Conservation (phyloP, 2,797 vertebrate species). For the Neomorphus geoffroyi region DNA sequence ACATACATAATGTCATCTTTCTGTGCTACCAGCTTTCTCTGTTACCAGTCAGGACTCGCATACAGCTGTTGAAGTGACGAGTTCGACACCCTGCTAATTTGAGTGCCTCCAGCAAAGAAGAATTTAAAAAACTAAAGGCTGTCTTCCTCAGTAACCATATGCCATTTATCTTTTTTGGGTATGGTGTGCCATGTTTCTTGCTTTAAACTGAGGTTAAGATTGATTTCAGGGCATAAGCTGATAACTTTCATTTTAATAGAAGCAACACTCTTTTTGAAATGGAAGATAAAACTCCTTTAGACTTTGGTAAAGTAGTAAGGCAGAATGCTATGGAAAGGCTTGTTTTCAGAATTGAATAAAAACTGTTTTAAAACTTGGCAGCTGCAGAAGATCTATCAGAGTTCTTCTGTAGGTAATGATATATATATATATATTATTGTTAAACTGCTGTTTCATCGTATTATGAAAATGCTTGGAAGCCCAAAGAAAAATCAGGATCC, state of each 20-base stretch:
- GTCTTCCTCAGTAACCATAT: background rate
- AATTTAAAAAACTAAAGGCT: constrained; percentile 90
- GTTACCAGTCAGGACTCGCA: fast-evolving
- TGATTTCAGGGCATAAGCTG: background rate
- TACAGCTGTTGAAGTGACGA: background rate
- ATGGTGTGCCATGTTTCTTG: background rate
- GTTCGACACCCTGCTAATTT: background rate
- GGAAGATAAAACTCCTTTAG: background rate
- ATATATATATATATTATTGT: background rate
- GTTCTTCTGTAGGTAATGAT: background rate
- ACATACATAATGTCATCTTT: background rate
- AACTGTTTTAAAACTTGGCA: background rate
- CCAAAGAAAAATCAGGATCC: background rate
- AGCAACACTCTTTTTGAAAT: background rate
- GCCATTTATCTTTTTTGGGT: background rate
- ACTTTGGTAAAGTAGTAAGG: background rate
- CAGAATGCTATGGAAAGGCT: background rate
- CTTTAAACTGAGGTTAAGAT: background rate
- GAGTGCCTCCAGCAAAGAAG: constrained; percentile 76
- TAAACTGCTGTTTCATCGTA: background rate
- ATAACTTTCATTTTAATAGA: background rate
- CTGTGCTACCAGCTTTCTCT: background rate
- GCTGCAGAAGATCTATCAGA: background rate
- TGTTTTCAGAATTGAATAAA: background rate
- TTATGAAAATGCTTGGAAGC: background rate